Conservation (phyloP, 2,113 vertebrate species). For the Cinclus mexicanus region DNA sequence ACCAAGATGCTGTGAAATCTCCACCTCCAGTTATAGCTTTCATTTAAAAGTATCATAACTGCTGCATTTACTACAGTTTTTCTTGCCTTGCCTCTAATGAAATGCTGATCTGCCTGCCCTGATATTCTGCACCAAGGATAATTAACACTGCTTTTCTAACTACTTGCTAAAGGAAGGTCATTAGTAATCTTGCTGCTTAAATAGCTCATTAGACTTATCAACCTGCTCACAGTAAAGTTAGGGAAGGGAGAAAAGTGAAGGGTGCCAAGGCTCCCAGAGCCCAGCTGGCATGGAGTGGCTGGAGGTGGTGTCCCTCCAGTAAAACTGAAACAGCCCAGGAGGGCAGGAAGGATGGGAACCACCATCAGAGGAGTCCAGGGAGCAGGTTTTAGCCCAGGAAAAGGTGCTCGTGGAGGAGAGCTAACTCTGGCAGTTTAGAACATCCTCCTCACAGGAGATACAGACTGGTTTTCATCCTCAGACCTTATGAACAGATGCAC, state of each 20-base stretch:
- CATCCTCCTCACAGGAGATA: background rate
- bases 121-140: background rate
- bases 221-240: background rate
- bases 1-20: background rate
- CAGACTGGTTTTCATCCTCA: background rate
- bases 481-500: background rate
- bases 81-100: constrained; percentile 1
- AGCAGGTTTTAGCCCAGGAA: background rate
- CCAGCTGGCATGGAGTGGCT: background rate
- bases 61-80: constrained; percentile 1
- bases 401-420: background rate
- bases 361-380: background rate
- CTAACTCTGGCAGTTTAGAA: background rate
- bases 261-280: background rate
- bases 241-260: background rate
- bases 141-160: constrained; percentile 38
- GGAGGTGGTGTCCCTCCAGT: background rate
- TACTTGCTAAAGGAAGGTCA: constrained; percentile 30
- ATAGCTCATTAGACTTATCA: constrained; percentile 35
- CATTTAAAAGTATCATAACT: background rate
- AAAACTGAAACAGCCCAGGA: background rate
- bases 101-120: background rate
- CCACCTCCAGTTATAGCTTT: background rate
- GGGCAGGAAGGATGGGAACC: background rate
- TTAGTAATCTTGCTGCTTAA: constrained; percentile 32